Evolutionary conservation across 2,888 invertebrate genomes (phyloP).

Genomic region (Opisthograptis luteolata): DNA sequence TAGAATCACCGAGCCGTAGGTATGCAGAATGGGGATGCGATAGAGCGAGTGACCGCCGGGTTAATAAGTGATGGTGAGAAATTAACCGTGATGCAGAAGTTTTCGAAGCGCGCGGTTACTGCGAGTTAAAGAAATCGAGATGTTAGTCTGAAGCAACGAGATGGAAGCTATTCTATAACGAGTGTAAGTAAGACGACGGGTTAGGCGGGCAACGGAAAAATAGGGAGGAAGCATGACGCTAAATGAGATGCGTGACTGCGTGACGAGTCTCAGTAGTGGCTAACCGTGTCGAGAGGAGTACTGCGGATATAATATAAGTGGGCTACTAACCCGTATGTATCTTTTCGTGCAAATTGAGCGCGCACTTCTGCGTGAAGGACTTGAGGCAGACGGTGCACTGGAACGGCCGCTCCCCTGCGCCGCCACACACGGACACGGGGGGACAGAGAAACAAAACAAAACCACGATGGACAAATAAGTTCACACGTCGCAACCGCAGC

Average conservation of each 20-base stretch:
- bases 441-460: constrained; percentile 84
- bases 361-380: constrained; percentile 86
- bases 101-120: constrained; percentile 67
- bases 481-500: constrained; percentile 40
- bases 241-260: constrained; percentile 71
- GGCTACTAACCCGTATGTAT: constrained; percentile 86
- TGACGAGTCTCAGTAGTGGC: constrained; percentile 63
- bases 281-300: constrained; percentile 70
- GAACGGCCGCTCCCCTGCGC: constrained; percentile 85
- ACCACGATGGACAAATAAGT: constrained; percentile 84
- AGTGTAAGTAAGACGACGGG: constrained; percentile 72
- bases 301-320: constrained; percentile 71
- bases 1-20: constrained; percentile 62
- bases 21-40: constrained; percentile 59
- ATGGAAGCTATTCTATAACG: constrained; percentile 72
- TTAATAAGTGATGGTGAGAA: constrained; percentile 60
- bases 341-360: constrained; percentile 86
- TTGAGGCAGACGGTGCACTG: constrained; percentile 86
- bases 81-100: constrained; percentile 73
- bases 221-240: constrained; percentile 79
- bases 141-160: constrained; percentile 81
- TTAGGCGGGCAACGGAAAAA: constrained; percentile 81
- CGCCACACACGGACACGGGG: constrained; percentile 70
- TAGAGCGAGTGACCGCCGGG: constrained; percentile 60
- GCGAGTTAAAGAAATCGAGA: constrained; percentile 68